Evolutionary conservation across 1,140 invertebrate species (phyloP), one percentile per base, ranked within the genome.

Genomic region (Drosophila elegans): DNA sequence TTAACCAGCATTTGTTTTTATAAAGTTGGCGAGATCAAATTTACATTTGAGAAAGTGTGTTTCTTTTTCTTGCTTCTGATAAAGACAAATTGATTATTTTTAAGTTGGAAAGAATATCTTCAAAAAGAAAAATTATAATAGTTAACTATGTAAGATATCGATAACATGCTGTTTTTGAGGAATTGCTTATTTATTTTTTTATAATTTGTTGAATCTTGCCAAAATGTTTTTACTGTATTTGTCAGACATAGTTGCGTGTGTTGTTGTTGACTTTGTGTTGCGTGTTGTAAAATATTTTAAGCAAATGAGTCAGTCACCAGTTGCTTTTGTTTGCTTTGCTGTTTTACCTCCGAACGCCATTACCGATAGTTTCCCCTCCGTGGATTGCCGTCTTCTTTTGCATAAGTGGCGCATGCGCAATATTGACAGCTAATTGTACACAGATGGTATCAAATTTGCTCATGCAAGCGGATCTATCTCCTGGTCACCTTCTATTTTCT

Each of bases 391-490:
- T 29, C 55, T 76, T 76, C 61, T 59, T 75, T 76, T 80, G 76
- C 81, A 80, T 61, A 86, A 84, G 84, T 74, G 81, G 79, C 81
- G 78, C 74, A 88, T 88, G 71, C 83, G 79, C 83, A 83, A 89
- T 89, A 86, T 86, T 86, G 83, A 86, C 83, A 86, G 61, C 79
- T 88, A 86, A 86, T 86, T 86, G 83, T 86, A 66, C 79, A 76
- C 75, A 89, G 84, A 83, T 89, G 83, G 75, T 51, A 89, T 88
- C 83, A 86, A 86, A 86, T 86, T 86, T 86, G 83, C 83, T 69
- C 74, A 61, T 69, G 74, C 74, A 69, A 77, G 51, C 48, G 59
- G 56, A 77, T 62, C 41, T 41, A 39, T 44, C 10, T 21, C 32
- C 39, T 52, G 39, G 25, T 36, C 44, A 3, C 13, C 13, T 38